These are phyloP conservation scores for Calosoma granatense DNA, from an alignment of 1,140 invertebrate species.

Conservation along the genomic window DNA sequence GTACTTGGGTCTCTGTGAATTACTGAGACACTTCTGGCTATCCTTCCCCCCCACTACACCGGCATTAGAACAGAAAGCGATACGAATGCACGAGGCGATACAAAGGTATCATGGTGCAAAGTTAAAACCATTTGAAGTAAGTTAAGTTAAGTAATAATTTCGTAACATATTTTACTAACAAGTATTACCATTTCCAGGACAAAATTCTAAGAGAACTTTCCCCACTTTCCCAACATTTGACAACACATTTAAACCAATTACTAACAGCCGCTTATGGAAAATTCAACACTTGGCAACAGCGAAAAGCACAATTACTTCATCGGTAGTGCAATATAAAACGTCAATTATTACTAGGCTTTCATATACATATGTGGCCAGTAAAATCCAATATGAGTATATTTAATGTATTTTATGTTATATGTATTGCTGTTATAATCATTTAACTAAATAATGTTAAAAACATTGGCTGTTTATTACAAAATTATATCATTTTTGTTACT, in stretches of 20 bases:
- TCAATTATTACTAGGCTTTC: too few species aligned
- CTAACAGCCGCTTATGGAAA: conserved; percentile 73
- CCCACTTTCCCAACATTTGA: conserved; percentile 67
- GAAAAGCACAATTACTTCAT: conserved; percentile 7
- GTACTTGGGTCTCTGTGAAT: conserved; percentile 76
- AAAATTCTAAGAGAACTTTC: conserved; percentile 67
- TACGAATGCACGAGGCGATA: conserved; percentile 77
- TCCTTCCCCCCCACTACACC: conserved; percentile 82
- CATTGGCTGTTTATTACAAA: too few species aligned
- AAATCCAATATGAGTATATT: too few species aligned
- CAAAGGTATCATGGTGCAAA: conserved; percentile 79
- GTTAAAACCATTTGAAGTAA: conserved; percentile 68
- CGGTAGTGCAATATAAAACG: too few species aligned
- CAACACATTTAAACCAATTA: conserved; percentile 78
- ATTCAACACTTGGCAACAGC: conserved; percentile 66
- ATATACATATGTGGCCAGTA: too few species aligned
- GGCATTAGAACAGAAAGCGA: conserved; percentile 67
- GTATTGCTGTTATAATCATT: too few species aligned
- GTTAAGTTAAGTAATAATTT: conserved; percentile 12
- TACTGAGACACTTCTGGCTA: conserved; percentile 88
- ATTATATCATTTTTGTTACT: too few species aligned
- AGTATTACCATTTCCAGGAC: conserved; percentile 41
- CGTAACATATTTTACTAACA: conserved; percentile 3
- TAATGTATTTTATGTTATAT: too few species aligned
- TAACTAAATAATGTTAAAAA: too few species aligned